These are phyloP conservation scores for Xestia ashworthii DNA, from an alignment of 2,888 invertebrate species.

Conservation along the genomic window DNA sequence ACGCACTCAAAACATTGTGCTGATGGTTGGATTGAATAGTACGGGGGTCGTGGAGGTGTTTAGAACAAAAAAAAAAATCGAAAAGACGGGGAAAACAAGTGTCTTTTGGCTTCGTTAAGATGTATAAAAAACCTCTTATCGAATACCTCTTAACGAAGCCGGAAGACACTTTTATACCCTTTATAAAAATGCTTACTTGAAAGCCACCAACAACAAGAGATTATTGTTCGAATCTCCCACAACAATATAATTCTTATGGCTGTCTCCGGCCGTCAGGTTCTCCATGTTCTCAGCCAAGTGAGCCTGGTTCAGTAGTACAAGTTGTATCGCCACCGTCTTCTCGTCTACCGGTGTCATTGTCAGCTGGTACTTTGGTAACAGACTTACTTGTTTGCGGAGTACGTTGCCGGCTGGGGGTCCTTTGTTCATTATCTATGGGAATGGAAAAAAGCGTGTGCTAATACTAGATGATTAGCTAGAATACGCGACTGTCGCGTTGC, in stretches of 20 bases:
- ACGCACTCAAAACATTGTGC: no score
- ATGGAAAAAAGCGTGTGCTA: neutral
- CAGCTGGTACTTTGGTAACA: constrained; percentile 92
- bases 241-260: constrained; percentile 90
- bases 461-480: neutral
- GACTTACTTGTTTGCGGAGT: constrained; percentile 91
- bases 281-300: constrained; percentile 84
- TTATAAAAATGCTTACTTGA: constrained; percentile 84
- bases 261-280: constrained; percentile 85
- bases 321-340: constrained; percentile 77
- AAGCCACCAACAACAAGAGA: constrained; percentile 89
- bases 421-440: constrained; percentile 92
- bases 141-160: no score
- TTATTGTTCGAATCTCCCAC: constrained; percentile 92
- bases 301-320: constrained; percentile 84
- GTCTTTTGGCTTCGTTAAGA: no score
- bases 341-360: constrained; percentile 79
- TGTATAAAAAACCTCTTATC: no score
- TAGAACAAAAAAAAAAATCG: no score
- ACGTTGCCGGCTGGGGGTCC: constrained; percentile 94
- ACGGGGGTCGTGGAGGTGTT: no score
- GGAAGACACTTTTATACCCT: no score
- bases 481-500: neutral
- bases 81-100: no score
- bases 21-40: no score